Base-by-base conservation (phyloP, 2,797 vertebrate genomes). In the Apogon hyalosoma region DNA sequence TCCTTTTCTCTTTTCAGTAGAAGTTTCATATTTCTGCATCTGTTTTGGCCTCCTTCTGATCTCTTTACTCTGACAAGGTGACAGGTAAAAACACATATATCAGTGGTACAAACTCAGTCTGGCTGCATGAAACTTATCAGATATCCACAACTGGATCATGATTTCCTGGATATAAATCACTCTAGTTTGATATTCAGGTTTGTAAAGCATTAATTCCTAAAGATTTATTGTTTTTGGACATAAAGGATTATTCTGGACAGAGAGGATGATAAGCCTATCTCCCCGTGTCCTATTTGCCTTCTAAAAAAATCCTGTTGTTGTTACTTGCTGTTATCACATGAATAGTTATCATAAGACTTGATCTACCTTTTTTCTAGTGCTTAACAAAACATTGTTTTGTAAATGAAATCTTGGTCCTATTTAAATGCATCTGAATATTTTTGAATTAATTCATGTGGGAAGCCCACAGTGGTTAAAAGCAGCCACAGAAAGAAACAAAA, bases 331-430 rank as follows among this genome's bases (percentile, higher is more conserved):
- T 76, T 75, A 77, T 80, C 64, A 75, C 68, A 78, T 76, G 45
- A 66, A 56, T 31, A 63, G 42, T 80, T 80, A 73, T 83, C 63
- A 59, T 42, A 59, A 39, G 38, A 65, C 73, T 79, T 73, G 11
- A 75, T 83, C 85, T 76, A 14, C 58, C 21, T 42, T 47, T 67
- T 79, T 62, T 69, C 52, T 12, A 9, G 54, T 43, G 61, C 51
- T 68, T 33, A 66, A 59, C 48, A 83, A 76, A 82, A 75, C 69
- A 77, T 64, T 71, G 72, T 69, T 78, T 74, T 71, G 48, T 60
- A 79, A 86, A 80, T 75, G 28, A 80, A 85, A 82, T 80, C 51
- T 16, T 71, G 67, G 71, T 79, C 56, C 51, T 24, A 61, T 66
- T 78, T 53, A 77, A 75, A 77, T 48, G n/a, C 55, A 49, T 76